Base-by-base conservation (phyloP, 2,888 invertebrate genomes). In the Drosophila atroscutellata region DNA sequence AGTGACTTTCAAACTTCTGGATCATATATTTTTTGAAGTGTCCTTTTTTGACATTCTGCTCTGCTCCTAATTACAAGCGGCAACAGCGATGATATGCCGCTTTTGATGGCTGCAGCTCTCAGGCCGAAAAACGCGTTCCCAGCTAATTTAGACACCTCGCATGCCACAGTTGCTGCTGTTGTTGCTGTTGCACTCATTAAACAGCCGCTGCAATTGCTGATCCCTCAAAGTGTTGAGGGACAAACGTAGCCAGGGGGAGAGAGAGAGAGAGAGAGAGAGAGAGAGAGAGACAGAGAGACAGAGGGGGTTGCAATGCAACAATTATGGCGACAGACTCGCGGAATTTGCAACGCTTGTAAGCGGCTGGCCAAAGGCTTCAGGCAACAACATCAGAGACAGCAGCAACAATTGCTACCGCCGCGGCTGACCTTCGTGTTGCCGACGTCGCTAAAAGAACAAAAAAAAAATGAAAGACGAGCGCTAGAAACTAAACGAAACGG, bases 121-220 rank as follows among this genome's bases (percentile, higher is more conserved):
- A 73, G 80, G 58, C 86, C 90, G 74, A 88, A 88, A 85, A 88
- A 83, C 79, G 79, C 81, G 90, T 90, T 87, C 90, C 77, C 86
- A 90, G 81, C 86, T 90, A 87, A 87, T 87, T 90, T 87, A 87
- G 90, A 87, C 86, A 87, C 90, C 86, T 90, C 81, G 72, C 81
- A 87, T 87, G 81, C 89, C 86, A 63, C 75, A 80, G 67, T 77
- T 81, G 54, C 61, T 60, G 39, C 13, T 55, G 51, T 42, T 56
- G 36, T 57, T 67, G 69, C 69, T 65, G 54, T 72, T 67, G 71
- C 62, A 74, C 86, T 88, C 86, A 88, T 86, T 88, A 85, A 85
- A 83, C 71, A 71, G 71, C 59, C 68, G 62, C 81, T 50, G 79
- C 75, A 79, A 76, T 76, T 73, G 72, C 65, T 73, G 72, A 72